These are phyloP conservation scores for Mamestra brassicae DNA, from an alignment of 2,888 invertebrate species.

Conservation along the genomic window DNA sequence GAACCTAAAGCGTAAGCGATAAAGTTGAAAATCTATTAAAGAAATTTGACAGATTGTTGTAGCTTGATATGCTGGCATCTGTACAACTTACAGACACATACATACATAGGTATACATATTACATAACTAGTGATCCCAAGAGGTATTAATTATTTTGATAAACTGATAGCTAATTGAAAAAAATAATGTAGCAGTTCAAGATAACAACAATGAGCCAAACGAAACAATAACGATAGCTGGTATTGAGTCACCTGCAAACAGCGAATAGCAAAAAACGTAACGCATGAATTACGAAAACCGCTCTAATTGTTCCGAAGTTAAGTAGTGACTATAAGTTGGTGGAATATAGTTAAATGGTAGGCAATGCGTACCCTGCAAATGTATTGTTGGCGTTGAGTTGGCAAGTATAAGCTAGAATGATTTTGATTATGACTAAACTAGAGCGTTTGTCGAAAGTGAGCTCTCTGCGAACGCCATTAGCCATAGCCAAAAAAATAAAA, in stretches of 20 bases:
- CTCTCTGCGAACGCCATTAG: conserved; percentile 9
- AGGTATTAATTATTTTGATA: conserved; percentile 2
- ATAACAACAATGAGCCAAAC: conserved; percentile 1
- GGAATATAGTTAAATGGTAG: neutral
- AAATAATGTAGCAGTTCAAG: conserved; percentile 8
- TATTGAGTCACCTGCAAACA: neutral
- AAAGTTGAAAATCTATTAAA: no score
- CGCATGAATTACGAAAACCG: neutral
- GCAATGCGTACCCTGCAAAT: neutral
- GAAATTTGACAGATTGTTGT: no score
- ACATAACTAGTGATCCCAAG: conserved; percentile 48
- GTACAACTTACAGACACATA: neutral
- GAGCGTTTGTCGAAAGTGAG: neutral
- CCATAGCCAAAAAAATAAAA: neutral
- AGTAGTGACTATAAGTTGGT: neutral
- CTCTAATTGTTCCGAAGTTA: neutral
- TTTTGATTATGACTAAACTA: neutral
- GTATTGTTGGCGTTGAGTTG: no score
- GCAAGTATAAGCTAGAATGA: neutral
- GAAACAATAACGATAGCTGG: neutral
- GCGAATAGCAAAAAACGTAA: neutral
- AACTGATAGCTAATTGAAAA: neutral
- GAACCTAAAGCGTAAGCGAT: no score
- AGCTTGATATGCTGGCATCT: no score
- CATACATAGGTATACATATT: conserved; percentile 18